Evolutionary conservation across 2,113 vertebrate genomes (phyloP).

Genomic region (Bambusicola thoracicus): DNA sequence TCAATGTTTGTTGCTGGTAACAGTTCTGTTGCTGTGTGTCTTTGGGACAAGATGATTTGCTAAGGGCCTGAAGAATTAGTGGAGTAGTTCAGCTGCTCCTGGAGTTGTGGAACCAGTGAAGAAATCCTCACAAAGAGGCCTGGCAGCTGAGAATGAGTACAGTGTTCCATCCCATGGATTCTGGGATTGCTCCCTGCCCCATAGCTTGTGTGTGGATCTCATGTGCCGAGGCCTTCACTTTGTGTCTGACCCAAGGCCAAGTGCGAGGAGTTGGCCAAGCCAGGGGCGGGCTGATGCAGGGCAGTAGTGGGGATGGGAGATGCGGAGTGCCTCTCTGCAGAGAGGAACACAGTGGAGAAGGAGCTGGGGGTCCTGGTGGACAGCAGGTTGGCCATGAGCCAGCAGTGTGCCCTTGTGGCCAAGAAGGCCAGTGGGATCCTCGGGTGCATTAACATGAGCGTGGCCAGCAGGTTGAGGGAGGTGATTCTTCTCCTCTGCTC

Average conservation of each 20-base stretch:
- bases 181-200: neutral
- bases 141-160: accelerated
- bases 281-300: accelerated
- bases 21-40: neutral
- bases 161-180: neutral
- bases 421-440: no score
- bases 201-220: neutral
- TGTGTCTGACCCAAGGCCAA: neutral
- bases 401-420: no score
- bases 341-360: no score
- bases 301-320: neutral
- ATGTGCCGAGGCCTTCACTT: neutral
- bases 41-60: neutral
- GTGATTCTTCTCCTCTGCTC: no score
- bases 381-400: no score
- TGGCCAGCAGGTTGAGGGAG: no score
- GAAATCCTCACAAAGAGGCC: neutral
- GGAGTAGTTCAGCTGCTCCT: neutral
- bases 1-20: neutral
- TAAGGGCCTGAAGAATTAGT: neutral
- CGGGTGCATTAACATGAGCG: no score
- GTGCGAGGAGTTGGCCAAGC: neutral
- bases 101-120: neutral
- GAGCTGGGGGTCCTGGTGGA: no score
- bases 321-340: no score